phyloP scores from a whole-genome alignment of 2,888 invertebrate genomes.

The Tipula helvola region DNA sequence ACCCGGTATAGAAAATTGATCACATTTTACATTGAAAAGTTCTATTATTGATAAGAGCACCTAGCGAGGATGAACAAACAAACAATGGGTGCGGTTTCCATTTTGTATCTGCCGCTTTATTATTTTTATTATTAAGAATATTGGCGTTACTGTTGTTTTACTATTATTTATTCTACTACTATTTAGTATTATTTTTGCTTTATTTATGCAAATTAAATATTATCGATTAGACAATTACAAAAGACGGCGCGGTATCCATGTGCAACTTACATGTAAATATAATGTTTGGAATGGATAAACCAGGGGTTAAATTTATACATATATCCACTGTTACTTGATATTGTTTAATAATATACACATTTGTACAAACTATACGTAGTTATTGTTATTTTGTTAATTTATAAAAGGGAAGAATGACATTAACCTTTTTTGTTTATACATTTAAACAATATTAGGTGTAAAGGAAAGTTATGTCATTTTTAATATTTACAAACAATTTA shows the following conservation, averaged over 20 bases:
- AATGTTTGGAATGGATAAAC: not conserved
- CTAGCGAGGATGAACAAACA: not conserved
- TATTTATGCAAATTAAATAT: not conserved
- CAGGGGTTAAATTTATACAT: not conserved
- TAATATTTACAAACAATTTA: no score
- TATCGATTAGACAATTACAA: not conserved
- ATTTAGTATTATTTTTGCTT: not conserved
- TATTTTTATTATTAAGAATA: not conserved
- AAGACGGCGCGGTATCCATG: not conserved
- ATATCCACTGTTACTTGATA: not conserved
- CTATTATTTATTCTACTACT: not conserved
- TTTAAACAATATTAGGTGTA: not conserved
- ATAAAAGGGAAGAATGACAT: not conserved
- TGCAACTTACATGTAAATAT: not conserved
- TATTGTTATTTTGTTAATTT: not conserved
- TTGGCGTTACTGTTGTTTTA: not conserved
- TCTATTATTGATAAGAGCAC: not conserved
- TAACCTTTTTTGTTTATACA: not conserved
- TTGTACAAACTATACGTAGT: not conserved
- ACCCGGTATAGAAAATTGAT: not conserved
- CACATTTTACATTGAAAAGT: not conserved
- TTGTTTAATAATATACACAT: not conserved
- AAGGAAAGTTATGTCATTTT: no score
- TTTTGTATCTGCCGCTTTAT: not conserved
- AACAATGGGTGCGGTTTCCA: not conserved